Percentiles rank a stretch among this genome's conserved stretches.
phyloP scores from a whole-genome alignment of 2,113 vertebrate genomes.

The Oceanites oceanicus region DNA sequence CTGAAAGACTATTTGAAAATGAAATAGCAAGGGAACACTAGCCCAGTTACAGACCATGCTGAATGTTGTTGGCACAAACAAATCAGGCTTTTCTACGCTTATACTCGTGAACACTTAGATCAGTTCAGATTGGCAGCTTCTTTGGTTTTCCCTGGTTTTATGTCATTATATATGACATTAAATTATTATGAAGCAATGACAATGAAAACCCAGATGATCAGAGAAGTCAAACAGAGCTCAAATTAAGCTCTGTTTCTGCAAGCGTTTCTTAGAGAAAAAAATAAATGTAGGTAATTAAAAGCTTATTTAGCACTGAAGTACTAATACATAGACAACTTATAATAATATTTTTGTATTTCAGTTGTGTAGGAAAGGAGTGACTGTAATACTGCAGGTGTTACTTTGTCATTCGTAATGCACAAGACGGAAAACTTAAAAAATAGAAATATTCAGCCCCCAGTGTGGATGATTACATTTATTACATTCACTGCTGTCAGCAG shows the following conservation, averaged over 20 bases:
- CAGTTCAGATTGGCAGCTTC: constrained; percentile 78
- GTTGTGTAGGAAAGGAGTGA: constrained; percentile 57
- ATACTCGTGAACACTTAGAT: constrained; percentile 65
- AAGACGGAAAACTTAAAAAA: constrained; percentile 69
- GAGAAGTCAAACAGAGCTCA: constrained; percentile 79
- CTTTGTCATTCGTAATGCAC: constrained; percentile 72
- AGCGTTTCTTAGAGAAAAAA: constrained; percentile 70
- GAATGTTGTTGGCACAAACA: constrained; percentile 79
- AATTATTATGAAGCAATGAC: constrained; percentile 78
- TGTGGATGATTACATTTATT: constrained; percentile 77
- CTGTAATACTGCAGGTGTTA: constrained; percentile 73
- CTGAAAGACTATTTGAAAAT: constrained; percentile 69
- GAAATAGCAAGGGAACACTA: constrained; percentile 71
- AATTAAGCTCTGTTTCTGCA: constrained; percentile 75
- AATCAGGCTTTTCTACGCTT: constrained; percentile 68
- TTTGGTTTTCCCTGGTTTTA: constrained; percentile 75
- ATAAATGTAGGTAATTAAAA: constrained; percentile 77
- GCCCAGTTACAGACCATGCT: constrained; percentile 72
- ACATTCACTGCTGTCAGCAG: constrained; percentile 74
- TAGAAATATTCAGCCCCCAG: constrained; percentile 64
- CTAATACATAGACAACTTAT: constrained; percentile 73
- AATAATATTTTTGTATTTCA: constrained; percentile 76
- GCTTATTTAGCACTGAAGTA: constrained; percentile 71
- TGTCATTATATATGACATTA: constrained; percentile 81
- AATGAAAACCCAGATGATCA: constrained; percentile 80